Evolutionary conservation across 2,113 vertebrate genomes (phyloP).

Genomic region (Calcarius ornatus): DNA sequence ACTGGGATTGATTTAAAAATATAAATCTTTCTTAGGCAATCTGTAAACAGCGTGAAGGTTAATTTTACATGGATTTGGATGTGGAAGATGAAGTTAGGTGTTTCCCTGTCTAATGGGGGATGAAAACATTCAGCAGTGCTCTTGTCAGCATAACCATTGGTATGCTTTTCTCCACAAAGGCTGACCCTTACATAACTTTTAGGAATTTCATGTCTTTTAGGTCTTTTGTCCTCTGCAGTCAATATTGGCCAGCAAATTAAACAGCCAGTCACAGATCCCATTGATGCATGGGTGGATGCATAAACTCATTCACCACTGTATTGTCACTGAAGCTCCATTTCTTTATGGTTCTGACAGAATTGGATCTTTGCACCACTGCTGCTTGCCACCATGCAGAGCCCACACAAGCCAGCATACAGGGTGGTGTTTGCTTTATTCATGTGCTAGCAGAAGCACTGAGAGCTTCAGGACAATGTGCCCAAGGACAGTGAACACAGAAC

Average conservation of each 20-base stretch:
- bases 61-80: not conserved
- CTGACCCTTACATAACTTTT: not conserved
- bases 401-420: rapidly evolving
- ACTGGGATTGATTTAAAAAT: not conserved
- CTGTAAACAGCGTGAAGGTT: not conserved
- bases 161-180: not conserved
- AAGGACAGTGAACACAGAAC: not conserved
- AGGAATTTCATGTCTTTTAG: not conserved
- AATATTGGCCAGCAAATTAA: not conserved
- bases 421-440: rapidly evolving
- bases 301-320: not conserved
- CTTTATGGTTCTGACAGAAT: not conserved
- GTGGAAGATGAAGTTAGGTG: not conserved
- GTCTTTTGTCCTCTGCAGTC: not conserved
- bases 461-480: not conserved
- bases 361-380: not conserved
- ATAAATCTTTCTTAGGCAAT: not conserved
- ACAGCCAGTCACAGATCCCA: not conserved
- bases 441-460: not conserved
- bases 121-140: not conserved
- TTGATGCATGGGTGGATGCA: not conserved
- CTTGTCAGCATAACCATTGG: not conserved
- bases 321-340: not conserved
- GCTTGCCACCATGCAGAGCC: not conserved
- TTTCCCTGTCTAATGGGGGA: not conserved